Evolutionary conservation across 2,797 vertebrate genomes (phyloP), one percentile per base, ranked within the genome.

Genomic region (Gastrophryne carolinensis): DNA sequence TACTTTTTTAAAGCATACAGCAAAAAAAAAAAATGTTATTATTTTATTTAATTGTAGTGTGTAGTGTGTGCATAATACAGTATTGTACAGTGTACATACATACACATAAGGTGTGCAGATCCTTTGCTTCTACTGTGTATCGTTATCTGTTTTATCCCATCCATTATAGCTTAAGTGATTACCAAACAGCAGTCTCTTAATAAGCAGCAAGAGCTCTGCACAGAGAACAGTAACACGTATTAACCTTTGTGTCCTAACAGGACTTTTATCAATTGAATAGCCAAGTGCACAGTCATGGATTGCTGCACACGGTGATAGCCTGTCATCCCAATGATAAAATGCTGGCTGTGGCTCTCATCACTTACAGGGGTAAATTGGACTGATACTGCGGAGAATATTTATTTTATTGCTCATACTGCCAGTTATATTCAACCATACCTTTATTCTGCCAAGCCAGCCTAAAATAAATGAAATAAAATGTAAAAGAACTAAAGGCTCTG

Each of bases 181-280:
- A 68, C 74, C 56, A 68, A 50, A 75, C 67, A 64, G 58, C 75
- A 54, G 19, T 52, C 72, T 78, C 78, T 82, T 77, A 58, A 78
- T 78, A 81, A 82, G 76, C 67, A 50, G 19, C 27, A 75, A 63
- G 65, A 52, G 23, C 66, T 75, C 60, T 57, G 64, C 49, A 39
- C 41, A n/a, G 61, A 65, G 64, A 63, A 58, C 70, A 77, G 58
- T 78, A 78, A 79, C 63, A 72, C 35, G 44, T 78, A 73, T 81
- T 80, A 79, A 79, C 74, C 74, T 74, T 19, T 79, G 77, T 71
- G 66, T 74, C 75, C 66, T 75, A 72, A 73, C 71, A 78, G 70
- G 71, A 54, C 32, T 67, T 52, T 39, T 24, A 58, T 80, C 79
- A 61, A 79, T 74, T 72, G 76, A 61, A 74, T 58, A 71, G 71